A percentile compares a stretch with the other conserved stretches of the same genome.
phyloP scores from a whole-genome alignment of 2,888 invertebrate species.

The Lochmaea capreae region DNA sequence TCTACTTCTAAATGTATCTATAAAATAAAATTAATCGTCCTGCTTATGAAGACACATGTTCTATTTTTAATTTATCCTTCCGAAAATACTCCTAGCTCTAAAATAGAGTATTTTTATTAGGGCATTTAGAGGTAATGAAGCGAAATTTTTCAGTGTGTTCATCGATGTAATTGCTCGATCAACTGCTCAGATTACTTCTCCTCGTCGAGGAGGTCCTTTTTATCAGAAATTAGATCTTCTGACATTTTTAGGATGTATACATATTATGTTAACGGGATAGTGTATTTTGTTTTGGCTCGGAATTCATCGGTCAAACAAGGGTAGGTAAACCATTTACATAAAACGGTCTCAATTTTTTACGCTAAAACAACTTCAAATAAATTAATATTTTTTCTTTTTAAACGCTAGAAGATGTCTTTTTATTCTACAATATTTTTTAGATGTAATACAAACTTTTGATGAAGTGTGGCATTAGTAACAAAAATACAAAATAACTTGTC shows the following conservation, averaged over 20 bases:
- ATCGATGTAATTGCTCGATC: conserved; percentile 53
- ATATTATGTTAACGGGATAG: conserved; percentile 30
- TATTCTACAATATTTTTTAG: no score
- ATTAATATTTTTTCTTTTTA: background rate
- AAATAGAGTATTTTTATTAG: conserved; percentile 35
- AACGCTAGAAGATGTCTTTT: no score
- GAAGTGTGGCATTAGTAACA: no score
- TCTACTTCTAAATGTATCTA: no score
- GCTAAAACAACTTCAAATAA: no score
- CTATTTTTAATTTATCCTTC: conserved; percentile 15
- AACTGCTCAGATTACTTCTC: conserved; percentile 53
- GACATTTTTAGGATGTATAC: conserved; percentile 39
- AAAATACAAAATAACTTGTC: no score
- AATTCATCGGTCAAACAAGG: conserved; percentile 1
- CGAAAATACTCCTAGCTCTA: conserved; percentile 16
- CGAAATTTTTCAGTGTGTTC: conserved; percentile 49
- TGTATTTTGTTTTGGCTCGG: conserved; percentile 18
- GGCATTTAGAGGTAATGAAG: conserved; percentile 45
- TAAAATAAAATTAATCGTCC: background rate
- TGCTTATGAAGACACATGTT: conserved; percentile 8
- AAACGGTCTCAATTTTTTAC: background rate
- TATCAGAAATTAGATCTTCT: conserved; percentile 45
- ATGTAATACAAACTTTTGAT: no score
- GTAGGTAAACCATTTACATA: background rate
- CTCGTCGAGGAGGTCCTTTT: conserved; percentile 51